Evolutionary conservation across 2,113 vertebrate species (phyloP).

Genomic region (Tauraco erythrolophus): DNA sequence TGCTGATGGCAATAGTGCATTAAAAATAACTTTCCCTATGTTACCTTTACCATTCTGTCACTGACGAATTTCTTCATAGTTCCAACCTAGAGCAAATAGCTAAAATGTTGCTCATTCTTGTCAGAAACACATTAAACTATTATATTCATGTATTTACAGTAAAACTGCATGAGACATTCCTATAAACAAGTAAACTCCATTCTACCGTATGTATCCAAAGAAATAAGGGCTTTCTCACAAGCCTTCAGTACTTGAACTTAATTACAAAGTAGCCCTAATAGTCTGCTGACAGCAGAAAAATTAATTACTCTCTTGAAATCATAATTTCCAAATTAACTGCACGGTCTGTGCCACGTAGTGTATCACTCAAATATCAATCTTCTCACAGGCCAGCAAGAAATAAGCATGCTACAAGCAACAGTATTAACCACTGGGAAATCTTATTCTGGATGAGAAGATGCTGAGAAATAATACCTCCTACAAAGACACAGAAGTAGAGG

Average conservation of each 20-base stretch:
- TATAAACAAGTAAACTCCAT: background rate
- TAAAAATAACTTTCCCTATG: conserved; percentile 56
- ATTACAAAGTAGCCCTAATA: background rate
- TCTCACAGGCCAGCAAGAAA: background rate
- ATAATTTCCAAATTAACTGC: background rate
- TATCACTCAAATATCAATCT: background rate
- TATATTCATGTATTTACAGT: background rate
- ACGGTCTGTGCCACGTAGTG: fast-evolving
- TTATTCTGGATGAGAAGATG: background rate
- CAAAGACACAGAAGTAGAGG: background rate
- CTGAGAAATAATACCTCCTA: background rate
- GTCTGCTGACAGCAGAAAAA: background rate
- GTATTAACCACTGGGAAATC: background rate
- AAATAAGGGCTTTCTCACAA: background rate
- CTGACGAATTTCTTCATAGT: conserved; percentile 62
- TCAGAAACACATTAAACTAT: conserved; percentile 11
- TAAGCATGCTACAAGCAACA: background rate
- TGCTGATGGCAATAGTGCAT: conserved; percentile 44
- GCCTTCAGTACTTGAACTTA: background rate
- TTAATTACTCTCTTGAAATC: background rate
- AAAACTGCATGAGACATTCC: background rate
- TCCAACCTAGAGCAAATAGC: conserved; percentile 71
- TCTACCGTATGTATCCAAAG: background rate
- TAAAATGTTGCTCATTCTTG: conserved; percentile 68
- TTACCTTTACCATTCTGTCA: conserved; percentile 73